Evolutionary conservation across 1,140 invertebrate species (phyloP).

Genomic region (Camponotus floridanus): DNA sequence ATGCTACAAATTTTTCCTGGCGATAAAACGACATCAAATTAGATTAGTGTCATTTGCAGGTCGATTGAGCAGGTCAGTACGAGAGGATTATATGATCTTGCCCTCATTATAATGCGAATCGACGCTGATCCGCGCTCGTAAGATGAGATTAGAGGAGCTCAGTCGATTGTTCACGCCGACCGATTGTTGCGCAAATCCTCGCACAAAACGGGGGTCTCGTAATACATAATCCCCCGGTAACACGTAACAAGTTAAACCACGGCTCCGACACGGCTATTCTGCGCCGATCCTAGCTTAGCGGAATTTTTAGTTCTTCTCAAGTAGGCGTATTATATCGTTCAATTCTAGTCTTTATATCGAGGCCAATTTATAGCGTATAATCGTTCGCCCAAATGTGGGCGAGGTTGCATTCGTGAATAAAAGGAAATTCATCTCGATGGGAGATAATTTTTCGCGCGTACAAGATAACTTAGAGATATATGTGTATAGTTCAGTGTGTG

Average conservation of each 20-base stretch:
- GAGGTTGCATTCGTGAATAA: background rate
- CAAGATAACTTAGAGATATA: background rate
- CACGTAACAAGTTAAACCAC: slow-evolving; percentile 25
- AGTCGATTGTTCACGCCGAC: slow-evolving; percentile 18
- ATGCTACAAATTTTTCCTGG: background rate
- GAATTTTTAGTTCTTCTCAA: background rate
- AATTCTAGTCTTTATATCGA: slow-evolving; percentile 27
- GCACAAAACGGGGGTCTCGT: slow-evolving; percentile 41
- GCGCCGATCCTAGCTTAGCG: background rate
- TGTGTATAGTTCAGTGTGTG: no score
- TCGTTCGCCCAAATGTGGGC: background rate
- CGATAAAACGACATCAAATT: background rate
- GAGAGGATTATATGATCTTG: slow-evolving; percentile 39
- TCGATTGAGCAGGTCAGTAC: background rate
- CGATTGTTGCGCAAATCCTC: slow-evolving; percentile 63
- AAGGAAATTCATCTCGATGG: background rate
- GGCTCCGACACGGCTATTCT: background rate
- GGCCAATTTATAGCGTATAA: slow-evolving; percentile 14
- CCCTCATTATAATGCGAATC: slow-evolving; percentile 54
- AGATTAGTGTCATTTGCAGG: background rate
- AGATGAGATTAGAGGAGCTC: slow-evolving; percentile 48
- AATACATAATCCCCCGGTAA: slow-evolving; percentile 32
- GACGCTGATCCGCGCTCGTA: slow-evolving; percentile 42
- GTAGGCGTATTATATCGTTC: background rate
- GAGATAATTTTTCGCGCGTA: background rate